Evolutionary conservation across 2,113 vertebrate genomes (phyloP), one percentile per base, ranked within the genome.

Genomic region (Pithys albifrons): DNA sequence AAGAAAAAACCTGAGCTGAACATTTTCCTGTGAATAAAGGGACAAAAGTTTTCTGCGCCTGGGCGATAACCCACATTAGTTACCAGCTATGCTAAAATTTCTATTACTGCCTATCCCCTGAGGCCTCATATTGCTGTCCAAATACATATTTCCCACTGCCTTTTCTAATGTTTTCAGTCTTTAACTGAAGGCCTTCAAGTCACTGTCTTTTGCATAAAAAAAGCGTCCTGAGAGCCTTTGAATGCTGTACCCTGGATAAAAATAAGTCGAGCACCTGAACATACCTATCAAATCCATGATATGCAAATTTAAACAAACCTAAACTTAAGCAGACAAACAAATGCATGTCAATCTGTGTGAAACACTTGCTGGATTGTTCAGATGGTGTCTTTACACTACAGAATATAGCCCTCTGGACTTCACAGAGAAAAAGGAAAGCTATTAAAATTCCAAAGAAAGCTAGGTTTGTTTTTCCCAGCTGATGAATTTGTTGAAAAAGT

Each of bases 401-500:
- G 37, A 70, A 19, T 29, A 73, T 43, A 73, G 31, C 29, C 55
- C 83, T 74, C 66, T 55, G 61, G 37, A 81, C 62, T 54, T 87
- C 54, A 69, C 23, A 55, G 12, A 57, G 27, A 84, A 89, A 89
- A 89, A 51, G 7, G 17, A 61, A 89, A 16, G 45, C 48, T 73
- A 61, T 89, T 91, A 71, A 87, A 67, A 90, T 77, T 77, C 72
- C 87, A 43, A 84, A 22, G 58, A 59, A 67, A 67, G 39, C 28
- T 46, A 49, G 23, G 65, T 71, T 77, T 78, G 61, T 23, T 89
- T 92, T 87, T 84, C 61, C 73, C 81, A 87, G 62, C 71, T 95
- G 78, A 81, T 49, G 58, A 75, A 67, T 87, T 75, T 87, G 84
- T 61, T 67, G n/a, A 61, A 87, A 91, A 92, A 79, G n/a, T 78